Conservation (phyloP, 2,113 vertebrate genomes). For the Periophthalmus modestus region DNA sequence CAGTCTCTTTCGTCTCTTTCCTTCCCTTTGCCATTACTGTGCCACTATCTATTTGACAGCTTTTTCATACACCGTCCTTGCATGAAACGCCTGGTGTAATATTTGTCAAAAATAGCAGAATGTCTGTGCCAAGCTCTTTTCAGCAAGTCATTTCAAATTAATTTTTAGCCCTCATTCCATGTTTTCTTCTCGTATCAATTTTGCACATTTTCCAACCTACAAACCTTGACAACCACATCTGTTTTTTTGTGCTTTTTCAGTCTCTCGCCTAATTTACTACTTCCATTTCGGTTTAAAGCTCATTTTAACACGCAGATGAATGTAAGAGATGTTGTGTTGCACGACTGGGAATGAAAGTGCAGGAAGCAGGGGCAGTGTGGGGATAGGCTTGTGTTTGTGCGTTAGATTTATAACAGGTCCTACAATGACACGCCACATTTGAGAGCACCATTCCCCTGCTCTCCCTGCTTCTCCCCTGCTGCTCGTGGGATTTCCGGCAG, state of each 20-base stretch:
- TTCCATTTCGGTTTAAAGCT: not conserved
- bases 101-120: not conserved
- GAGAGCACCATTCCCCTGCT: constrained; percentile 40
- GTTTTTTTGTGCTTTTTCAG: not conserved
- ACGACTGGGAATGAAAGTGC: not conserved
- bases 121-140: not conserved
- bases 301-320: not conserved
- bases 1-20: not conserved
- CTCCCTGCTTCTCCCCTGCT: constrained; percentile 34
- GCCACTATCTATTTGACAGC: not conserved
- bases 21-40: not conserved
- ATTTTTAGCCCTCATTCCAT: not conserved
- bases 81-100: not conserved
- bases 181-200: not conserved
- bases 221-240: not conserved
- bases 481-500: constrained; percentile 48
- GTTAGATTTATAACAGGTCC: constrained; percentile 33
- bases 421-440: constrained; percentile 48
- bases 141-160: not conserved
- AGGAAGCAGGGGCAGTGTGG: not conserved
- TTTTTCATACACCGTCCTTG: not conserved
- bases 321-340: not conserved
- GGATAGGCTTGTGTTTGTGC: constrained; percentile 36
- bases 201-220: not conserved
- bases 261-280: not conserved